phyloP scores from a whole-genome alignment of 2,113 vertebrate genomes.

The Pachyramphus minor region DNA sequence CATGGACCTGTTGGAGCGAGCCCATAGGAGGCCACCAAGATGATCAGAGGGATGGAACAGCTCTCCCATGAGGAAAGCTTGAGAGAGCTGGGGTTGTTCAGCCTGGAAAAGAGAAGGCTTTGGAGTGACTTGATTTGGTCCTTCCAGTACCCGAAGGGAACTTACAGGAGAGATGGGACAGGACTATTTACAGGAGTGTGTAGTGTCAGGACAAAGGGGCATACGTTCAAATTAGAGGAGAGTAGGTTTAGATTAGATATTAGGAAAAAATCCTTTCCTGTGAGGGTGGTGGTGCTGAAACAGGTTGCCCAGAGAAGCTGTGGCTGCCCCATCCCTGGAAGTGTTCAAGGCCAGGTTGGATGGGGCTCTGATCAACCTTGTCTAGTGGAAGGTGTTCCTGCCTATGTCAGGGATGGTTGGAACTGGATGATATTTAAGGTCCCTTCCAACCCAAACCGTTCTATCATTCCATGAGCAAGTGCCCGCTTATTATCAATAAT shows the following conservation, averaged over 20 bases:
- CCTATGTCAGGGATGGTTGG: fast-evolving
- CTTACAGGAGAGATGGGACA: background rate
- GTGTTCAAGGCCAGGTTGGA: background rate
- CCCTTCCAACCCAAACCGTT: background rate
- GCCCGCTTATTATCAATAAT: background rate
- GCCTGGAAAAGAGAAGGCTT: background rate
- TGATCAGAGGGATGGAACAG: too few species aligned
- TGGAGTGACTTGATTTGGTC: background rate
- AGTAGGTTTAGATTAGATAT: background rate
- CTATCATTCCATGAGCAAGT: background rate
- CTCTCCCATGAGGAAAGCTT: background rate
- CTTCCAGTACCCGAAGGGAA: background rate
- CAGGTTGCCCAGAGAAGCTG: background rate
- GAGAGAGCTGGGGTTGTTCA: background rate
- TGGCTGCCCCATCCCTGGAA: background rate
- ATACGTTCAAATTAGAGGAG: background rate
- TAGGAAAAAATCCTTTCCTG: background rate
- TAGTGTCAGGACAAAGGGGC: background rate
- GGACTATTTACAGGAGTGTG: too few species aligned
- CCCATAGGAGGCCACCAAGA: background rate
- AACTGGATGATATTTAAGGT: background rate
- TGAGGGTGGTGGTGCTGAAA: fast-evolving
- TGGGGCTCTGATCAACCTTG: background rate
- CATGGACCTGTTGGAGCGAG: fast-evolving
- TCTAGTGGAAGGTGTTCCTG: background rate